phyloP scores from a whole-genome alignment of 2,888 invertebrate genomes.

The Caenorhabditis sp. region DNA sequence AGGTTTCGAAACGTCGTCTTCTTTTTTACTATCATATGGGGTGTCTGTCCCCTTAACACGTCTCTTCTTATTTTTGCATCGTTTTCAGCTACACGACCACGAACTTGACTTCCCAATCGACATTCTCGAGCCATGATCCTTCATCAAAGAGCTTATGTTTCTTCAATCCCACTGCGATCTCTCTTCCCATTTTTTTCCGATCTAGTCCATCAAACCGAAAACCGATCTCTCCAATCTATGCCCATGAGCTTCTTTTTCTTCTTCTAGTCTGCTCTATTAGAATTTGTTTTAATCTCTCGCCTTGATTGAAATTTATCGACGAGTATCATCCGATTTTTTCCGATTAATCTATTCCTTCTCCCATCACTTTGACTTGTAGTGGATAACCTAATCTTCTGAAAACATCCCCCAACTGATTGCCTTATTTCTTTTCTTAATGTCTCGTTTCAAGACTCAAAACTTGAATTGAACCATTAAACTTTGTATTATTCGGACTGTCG shows the following conservation, averaged over 20 bases:
- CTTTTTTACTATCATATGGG: too few species aligned
- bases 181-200: not conserved
- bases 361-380: slow-evolving; percentile 19
- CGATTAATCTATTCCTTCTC: not conserved
- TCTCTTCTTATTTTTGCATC: too few species aligned
- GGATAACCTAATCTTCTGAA: not conserved
- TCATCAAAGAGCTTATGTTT: not conserved
- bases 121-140: slow-evolving; percentile 38
- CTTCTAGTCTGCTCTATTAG: not conserved
- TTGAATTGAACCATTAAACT: not conserved
- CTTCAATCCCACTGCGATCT: not conserved
- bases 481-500: slow-evolving; percentile 12
- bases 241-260: not conserved
- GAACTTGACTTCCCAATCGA: slow-evolving; percentile 46
- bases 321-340: not conserved
- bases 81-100: slow-evolving; percentile 46
- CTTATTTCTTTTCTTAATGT: slow-evolving; percentile 16
- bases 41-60: too few species aligned
- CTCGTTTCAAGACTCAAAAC: slow-evolving; percentile 11
- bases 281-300: not conserved
- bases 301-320: not conserved
- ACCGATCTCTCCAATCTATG: slow-evolving; percentile 12
- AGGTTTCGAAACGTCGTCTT: too few species aligned
- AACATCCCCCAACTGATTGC: not conserved
- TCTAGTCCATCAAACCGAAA: slow-evolving; percentile 14